A percentile compares a stretch with the other conserved stretches of the same genome.
phyloP scores from a whole-genome alignment of 2,113 vertebrate genomes.

The Egretta garzetta region DNA sequence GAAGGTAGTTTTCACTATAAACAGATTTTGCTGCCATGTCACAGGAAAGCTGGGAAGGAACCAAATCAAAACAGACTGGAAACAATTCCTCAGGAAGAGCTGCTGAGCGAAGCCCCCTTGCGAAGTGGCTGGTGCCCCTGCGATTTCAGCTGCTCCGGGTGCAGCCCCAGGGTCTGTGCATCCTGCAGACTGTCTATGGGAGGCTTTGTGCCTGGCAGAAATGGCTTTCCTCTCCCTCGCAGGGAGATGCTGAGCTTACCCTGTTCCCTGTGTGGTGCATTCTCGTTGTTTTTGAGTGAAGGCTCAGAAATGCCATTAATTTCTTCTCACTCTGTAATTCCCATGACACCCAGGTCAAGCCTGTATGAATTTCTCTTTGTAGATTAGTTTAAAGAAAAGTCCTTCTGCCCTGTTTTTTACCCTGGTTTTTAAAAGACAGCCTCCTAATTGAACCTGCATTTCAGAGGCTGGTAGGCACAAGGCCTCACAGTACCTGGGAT shows the following conservation, averaged over 20 bases:
- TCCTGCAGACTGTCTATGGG: not conserved
- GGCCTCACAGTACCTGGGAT: not conserved
- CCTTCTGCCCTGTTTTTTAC: conserved; percentile 50
- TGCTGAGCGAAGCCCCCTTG: conserved; percentile 29
- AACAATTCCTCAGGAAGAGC: conserved; percentile 68
- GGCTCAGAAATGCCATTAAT: conserved; percentile 41
- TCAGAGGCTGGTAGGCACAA: not conserved
- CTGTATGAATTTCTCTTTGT: conserved; percentile 28
- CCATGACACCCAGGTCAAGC: not conserved
- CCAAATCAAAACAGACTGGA: conserved; percentile 59
- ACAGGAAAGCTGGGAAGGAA: conserved; percentile 71
- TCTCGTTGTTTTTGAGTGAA: not conserved
- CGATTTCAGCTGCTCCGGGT: not conserved
- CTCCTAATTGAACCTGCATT: not conserved
- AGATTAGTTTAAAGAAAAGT: conserved; percentile 39
- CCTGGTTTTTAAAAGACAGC: conserved; percentile 40
- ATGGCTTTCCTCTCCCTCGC: not conserved
- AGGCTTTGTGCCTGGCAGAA: conserved; percentile 24
- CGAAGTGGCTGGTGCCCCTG: conserved; percentile 4
- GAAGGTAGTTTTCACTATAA: conserved; percentile 63
- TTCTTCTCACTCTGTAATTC: conserved; percentile 43
- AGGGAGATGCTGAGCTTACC: not conserved
- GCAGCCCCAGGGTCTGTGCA: not conserved
- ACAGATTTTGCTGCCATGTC: conserved; percentile 64
- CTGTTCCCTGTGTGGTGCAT: not conserved